phyloP scores from a whole-genome alignment of 1,140 invertebrate genomes.

The Lepidotrigona ventralis region DNA sequence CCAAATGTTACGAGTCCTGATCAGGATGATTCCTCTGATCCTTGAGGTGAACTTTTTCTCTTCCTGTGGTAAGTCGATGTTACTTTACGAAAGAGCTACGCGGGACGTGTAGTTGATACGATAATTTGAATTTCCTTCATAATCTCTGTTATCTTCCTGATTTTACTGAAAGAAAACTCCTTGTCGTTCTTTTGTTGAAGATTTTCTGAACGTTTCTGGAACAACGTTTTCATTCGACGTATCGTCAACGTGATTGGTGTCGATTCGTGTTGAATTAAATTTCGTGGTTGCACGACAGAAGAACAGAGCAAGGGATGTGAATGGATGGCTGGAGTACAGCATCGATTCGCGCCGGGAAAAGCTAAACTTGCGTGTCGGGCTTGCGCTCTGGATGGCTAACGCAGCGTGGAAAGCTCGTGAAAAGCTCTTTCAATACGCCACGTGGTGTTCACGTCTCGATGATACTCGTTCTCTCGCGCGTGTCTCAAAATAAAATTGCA shows the following conservation, averaged over 20 bases:
- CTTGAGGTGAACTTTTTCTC: neutral
- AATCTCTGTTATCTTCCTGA: neutral
- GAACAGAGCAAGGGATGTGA: conserved; percentile 47
- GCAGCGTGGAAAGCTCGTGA: conserved; percentile 66
- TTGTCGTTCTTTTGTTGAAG: neutral
- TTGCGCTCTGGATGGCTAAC: conserved; percentile 60
- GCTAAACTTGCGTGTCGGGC: conserved; percentile 57
- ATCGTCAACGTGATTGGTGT: neutral
- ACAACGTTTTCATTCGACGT: neutral
- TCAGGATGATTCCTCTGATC: too few relatives aligned
- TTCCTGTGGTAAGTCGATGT: neutral
- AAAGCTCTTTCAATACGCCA: conserved; percentile 36
- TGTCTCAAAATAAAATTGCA: neutral
- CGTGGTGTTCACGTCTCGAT: conserved; percentile 41
- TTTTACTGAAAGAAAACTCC: neutral
- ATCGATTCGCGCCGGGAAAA: conserved; percentile 70
- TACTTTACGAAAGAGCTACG: neutral
- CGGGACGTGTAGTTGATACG: too few relatives aligned
- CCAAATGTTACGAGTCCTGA: too few relatives aligned
- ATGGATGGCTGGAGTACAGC: conserved; percentile 61
- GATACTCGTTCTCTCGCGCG: neutral
- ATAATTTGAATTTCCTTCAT: too few relatives aligned
- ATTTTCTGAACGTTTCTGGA: neutral
- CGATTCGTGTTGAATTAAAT: neutral
- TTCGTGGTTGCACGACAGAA: neutral